A percentile compares a stretch with the other conserved stretches of the same genome.
Evolutionary conservation across 2,888 invertebrate genomes (phyloP).

Genomic region (Perithous albicinctus): DNA sequence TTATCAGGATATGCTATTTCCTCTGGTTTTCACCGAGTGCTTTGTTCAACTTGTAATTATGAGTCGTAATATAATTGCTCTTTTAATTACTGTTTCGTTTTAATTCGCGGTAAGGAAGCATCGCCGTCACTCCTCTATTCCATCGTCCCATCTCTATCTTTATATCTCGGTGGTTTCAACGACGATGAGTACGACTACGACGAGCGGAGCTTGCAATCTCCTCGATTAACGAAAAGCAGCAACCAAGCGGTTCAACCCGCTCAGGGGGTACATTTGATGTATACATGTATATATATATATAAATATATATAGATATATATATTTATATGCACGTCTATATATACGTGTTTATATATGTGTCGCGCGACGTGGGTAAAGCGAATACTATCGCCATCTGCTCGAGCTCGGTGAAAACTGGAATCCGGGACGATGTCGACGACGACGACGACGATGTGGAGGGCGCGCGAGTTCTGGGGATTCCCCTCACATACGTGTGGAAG

Average conservation of each 20-base stretch:
- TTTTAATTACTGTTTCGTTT: constrained; percentile 62
- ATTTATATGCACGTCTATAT: no score
- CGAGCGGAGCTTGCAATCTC: constrained; percentile 49
- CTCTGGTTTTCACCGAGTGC: constrained; percentile 8
- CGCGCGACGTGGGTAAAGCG: constrained; percentile 64
- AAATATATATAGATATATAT: no score
- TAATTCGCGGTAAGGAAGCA: constrained; percentile 56
- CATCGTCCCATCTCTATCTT: constrained; percentile 21
- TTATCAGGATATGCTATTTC: constrained; percentile 23
- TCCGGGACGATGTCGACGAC: constrained; percentile 64
- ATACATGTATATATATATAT: constrained; percentile 7
- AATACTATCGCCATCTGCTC: constrained; percentile 77
- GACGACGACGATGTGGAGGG: constrained; percentile 29
- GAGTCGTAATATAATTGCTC: constrained; percentile 60
- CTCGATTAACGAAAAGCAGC: constrained; percentile 59
- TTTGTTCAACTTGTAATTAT: constrained; percentile 52
- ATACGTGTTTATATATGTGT: constrained; percentile 17
- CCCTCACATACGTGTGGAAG: constrained; percentile 26
- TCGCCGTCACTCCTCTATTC: constrained; percentile 4
- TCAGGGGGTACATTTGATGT: not conserved
- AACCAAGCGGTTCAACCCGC: constrained; percentile 40
- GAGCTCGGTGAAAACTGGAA: constrained; percentile 74
- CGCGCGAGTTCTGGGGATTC: constrained; percentile 24
- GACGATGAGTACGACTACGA: constrained; percentile 45
- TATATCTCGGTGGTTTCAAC: constrained; percentile 24